Evolutionary conservation across 2,888 invertebrate genomes (phyloP), one percentile per base, ranked within the genome.

Genomic region (Synanthedon tipuliformis): DNA sequence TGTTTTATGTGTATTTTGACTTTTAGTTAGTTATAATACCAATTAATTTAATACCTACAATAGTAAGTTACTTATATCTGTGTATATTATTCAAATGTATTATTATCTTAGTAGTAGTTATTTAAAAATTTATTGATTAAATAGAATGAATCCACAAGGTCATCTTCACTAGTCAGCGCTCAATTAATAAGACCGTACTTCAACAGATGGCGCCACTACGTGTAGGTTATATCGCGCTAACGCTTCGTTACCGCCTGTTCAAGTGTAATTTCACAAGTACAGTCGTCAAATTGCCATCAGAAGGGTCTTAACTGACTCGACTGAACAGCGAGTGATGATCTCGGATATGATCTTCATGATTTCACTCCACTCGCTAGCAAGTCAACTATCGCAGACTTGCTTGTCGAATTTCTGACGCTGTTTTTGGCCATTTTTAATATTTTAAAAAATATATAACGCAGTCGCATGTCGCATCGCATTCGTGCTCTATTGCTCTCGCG

Each of bases 221-320:
- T 45, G 45, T 12, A 12, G 10, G 45, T 15, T 45, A 45, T n/a
- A 45, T 13, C 45, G 45, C 45, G 45, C 45, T 45, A 45, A 13
- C 13, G 45, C 3, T 45, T 45, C 13, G 13, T n/a, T 45, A 8
- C 15, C 45, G 13, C 13, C 45, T 34, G 45, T 12, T 45, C 15
- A 7, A n/a, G 7, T n/a, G 15, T 45, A 45, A 45, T 13, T 7
- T 13, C 2, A 45, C 13, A n/a, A 8, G n/a, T 45, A 2, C 7
- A n/a, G 5, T 12, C 2, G 5, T 3, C 49, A 49, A 13, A 41
- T 61, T 72, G 80, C 77, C 80, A 78, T 79, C 79, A 78, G 77
- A 69, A 74, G 73, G 84, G 84, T 85, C 61, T 59, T 83, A 85
- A 84, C 85, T 85, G 84, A 85, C 85, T 86, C 83, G 84, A 86